A percentile compares a stretch with the other conserved stretches of the same genome.
Evolutionary conservation across 2,888 invertebrate genomes (phyloP).

Genomic region (Clunio marinus): DNA sequence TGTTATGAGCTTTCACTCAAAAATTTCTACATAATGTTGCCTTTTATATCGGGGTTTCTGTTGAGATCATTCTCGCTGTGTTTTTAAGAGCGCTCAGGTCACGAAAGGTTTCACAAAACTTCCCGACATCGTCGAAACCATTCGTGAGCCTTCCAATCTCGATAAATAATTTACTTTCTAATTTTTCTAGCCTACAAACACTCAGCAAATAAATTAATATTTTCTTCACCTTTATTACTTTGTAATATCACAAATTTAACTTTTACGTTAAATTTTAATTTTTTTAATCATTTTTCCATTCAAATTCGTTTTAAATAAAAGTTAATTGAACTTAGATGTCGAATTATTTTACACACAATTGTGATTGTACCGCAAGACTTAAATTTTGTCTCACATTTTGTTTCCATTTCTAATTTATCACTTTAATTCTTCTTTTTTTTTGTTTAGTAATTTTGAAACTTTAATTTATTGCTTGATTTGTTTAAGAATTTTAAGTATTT

Average conservation of each 20-base stretch:
- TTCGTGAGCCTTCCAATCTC: no score
- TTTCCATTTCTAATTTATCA: no score
- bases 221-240: background rate
- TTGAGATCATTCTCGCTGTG: background rate
- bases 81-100: background rate
- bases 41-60: background rate
- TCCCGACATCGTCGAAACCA: no score
- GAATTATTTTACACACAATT: no score
- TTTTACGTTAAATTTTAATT: background rate
- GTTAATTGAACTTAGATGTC: background rate
- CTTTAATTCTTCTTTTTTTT: no score
- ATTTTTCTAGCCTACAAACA: conserved; percentile 1
- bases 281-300: background rate
- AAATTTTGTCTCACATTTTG: no score
- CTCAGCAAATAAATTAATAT: background rate
- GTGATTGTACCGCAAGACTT: no score
- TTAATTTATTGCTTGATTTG: no score
- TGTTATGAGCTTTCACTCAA: no score
- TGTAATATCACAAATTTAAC: conserved; percentile 1
- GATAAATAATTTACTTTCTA: no score
- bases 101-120: background rate
- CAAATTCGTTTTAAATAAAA: background rate
- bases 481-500: no score
- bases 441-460: no score
- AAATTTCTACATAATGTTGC: conserved; percentile 1